phyloP scores from a whole-genome alignment of 1,140 invertebrate species.

The Protaetia brevitarsis region DNA sequence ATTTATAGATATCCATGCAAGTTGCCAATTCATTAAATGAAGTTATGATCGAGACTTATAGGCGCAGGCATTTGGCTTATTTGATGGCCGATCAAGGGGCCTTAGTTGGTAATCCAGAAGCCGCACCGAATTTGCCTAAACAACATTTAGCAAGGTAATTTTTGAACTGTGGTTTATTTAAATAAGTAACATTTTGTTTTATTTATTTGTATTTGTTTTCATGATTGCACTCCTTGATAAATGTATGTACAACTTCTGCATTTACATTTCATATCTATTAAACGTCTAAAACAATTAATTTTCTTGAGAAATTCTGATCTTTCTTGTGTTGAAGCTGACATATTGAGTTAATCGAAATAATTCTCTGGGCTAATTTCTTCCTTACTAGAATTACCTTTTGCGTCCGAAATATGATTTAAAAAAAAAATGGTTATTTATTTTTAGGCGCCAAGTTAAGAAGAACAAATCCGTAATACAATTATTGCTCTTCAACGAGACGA shows the following conservation, averaged over 20 bases:
- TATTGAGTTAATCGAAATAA: too few relatives aligned
- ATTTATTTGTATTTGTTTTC: too few relatives aligned
- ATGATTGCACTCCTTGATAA: too few relatives aligned
- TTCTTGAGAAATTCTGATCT: too few relatives aligned
- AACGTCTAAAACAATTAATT: too few relatives aligned
- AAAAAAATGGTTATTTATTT: constrained; percentile 29
- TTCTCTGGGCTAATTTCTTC: too few relatives aligned
- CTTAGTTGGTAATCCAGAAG: constrained; percentile 85
- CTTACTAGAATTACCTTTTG: too few relatives aligned
- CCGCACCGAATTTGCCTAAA: constrained; percentile 85
- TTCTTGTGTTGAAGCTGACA: too few relatives aligned
- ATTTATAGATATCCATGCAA: constrained; percentile 54
- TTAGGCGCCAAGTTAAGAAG: constrained; percentile 81
- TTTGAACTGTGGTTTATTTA: neutral
- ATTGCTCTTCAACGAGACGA: constrained; percentile 79
- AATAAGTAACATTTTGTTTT: too few relatives aligned
- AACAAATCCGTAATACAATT: constrained; percentile 88
- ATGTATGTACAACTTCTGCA: too few relatives aligned
- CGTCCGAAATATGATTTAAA: too few relatives aligned
- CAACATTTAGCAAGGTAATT: constrained; percentile 70
- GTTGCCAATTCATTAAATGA: constrained; percentile 74
- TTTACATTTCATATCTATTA: too few relatives aligned
- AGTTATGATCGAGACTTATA: constrained; percentile 84
- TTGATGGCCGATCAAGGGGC: constrained; percentile 95
- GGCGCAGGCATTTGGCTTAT: constrained; percentile 88